phyloP scores from a whole-genome alignment of 1,140 invertebrate genomes.

The Eubasilissa regina region DNA sequence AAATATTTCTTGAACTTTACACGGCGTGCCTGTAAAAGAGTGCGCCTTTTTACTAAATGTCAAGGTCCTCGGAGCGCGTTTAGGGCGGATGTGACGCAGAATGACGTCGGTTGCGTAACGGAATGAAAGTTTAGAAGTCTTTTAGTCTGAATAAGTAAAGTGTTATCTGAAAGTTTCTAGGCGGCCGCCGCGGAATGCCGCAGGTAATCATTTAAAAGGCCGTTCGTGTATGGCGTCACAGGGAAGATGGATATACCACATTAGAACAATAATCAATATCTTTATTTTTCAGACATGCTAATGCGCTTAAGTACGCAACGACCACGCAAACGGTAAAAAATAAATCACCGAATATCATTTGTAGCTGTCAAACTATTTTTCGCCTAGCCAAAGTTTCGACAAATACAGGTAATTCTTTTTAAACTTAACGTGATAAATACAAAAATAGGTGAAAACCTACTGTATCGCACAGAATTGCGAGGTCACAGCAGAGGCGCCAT shows the following conservation, averaged over 20 bases:
- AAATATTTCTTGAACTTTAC: neutral
- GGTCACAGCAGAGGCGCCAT: too few relatives aligned
- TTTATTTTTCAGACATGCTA: too few relatives aligned
- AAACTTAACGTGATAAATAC: too few relatives aligned
- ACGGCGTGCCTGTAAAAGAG: neutral
- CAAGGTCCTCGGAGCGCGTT: neutral
- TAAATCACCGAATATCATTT: too few relatives aligned
- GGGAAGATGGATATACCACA: neutral
- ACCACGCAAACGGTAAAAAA: too few relatives aligned
- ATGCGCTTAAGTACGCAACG: too few relatives aligned
- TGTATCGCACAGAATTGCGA: too few relatives aligned
- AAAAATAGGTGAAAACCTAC: too few relatives aligned
- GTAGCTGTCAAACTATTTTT: too few relatives aligned
- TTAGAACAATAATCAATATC: too few relatives aligned
- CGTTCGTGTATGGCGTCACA: neutral
- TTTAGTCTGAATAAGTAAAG: constrained; percentile 9
- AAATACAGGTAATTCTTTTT: too few relatives aligned
- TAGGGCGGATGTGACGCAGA: constrained; percentile 20
- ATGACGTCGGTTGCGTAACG: constrained; percentile 6
- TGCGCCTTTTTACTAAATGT: neutral
- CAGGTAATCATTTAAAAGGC: constrained; percentile 22
- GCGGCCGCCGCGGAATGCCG: neutral
- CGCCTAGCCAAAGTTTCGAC: too few relatives aligned
- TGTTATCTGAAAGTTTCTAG: constrained; percentile 21
- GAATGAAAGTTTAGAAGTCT: neutral